Evolutionary conservation across 1,140 invertebrate species (phyloP).

Genomic region (Calliopsis andreniformis): DNA sequence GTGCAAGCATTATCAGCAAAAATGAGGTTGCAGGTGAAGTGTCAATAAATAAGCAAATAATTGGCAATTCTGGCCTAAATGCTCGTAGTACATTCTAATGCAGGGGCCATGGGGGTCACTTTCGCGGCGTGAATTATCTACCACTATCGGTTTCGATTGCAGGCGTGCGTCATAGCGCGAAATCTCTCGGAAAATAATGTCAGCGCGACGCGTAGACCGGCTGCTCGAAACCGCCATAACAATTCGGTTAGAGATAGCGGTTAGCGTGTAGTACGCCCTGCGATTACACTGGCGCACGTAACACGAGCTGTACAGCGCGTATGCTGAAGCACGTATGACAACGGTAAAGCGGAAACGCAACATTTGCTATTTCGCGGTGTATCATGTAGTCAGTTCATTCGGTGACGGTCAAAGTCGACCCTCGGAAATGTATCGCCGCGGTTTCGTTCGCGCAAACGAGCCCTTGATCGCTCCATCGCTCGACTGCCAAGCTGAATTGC

Average conservation of each 20-base stretch:
- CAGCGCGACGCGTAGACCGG: not conserved
- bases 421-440: not conserved
- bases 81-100: too few relatives aligned
- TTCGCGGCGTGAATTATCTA: not conserved
- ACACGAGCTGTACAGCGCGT: not conserved
- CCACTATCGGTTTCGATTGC: not conserved
- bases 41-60: too few relatives aligned
- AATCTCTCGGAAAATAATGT: conserved; percentile 10
- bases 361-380: conserved; percentile 32
- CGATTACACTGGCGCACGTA: not conserved
- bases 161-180: not conserved
- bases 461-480: not conserved
- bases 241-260: conserved; percentile 10
- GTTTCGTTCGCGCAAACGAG: conserved; percentile 8
- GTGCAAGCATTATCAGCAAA: too few relatives aligned
- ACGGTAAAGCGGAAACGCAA: conserved; percentile 21
- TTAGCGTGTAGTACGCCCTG: conserved; percentile 2
- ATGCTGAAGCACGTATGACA: not conserved
- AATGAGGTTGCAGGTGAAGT: too few relatives aligned
- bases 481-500: not conserved
- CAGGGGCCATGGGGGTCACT: too few relatives aligned
- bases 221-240: conserved; percentile 6
- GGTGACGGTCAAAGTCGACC: conserved; percentile 28
- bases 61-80: too few relatives aligned
- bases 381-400: not conserved